Base-by-base conservation (phyloP, 2,888 invertebrate species). In the Tortricodes alternella region DNA sequence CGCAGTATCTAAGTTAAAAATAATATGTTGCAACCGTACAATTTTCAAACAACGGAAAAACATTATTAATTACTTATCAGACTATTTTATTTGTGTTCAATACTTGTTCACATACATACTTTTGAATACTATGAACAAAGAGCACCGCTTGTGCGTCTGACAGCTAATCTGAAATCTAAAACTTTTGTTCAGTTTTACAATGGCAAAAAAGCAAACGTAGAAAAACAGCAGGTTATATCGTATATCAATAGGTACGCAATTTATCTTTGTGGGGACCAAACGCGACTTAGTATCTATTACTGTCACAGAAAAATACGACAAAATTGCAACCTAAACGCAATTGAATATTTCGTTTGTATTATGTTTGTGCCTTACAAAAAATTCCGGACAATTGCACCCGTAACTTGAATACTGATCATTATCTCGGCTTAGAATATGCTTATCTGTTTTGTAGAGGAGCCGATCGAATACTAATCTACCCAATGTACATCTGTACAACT, bases 391-490 rank as follows among this genome's bases (percentile, higher is more conserved):
- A 89, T 89, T 85, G 82, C 70, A 70, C 74, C 65, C 77, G 89
- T 79, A 84, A 85, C 82, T 71, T 80, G 85, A 89, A 88, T 85
- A 83, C 83, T 68, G 90, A 90, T 90, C 78, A 83, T 88, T 89
- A 89, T 90, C 89, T 64, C 71, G 74, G 71, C 74, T 80, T 78
- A 66, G 73, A 75, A 74, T 72, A 71, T 65, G 83, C 83, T 87
- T 89, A 89, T 89, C 89, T 85, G 49, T 74, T 71, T 80, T 74
- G 68, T 73, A 83, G 74, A 81, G 75, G 71, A 71, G 73, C 86
- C 88, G 87, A 85, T 88, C 85, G 76, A 68, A 67, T 71, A 72
- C 74, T 78, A 76, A 81, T 75, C 76, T 73, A 65, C 68, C 70
- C 73, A 74, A 74, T 83, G 79, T 79, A 74, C 76, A 82, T 79